phyloP scores from a whole-genome alignment of 2,113 vertebrate genomes.

The Tragelaphus imberbis region DNA sequence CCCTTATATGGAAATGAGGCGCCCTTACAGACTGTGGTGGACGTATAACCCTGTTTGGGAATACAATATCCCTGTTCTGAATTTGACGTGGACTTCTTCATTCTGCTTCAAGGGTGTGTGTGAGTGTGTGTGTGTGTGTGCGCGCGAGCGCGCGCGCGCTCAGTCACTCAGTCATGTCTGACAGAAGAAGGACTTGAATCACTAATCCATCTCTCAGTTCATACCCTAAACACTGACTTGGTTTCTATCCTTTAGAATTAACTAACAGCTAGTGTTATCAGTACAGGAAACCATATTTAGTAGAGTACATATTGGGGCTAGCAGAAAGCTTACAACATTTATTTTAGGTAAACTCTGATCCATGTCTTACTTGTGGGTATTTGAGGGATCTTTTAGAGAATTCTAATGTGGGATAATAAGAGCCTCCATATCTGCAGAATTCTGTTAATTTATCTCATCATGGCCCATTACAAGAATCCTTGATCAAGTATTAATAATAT shows the following conservation, averaged over 20 bases:
- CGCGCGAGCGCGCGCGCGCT: accelerated
- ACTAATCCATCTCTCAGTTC: not conserved
- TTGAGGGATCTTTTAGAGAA: not conserved
- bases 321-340: not conserved
- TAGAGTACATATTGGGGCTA: not conserved
- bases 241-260: not conserved
- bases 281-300: not conserved
- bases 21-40: not conserved
- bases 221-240: not conserved
- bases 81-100: not conserved
- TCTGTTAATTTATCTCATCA: not conserved
- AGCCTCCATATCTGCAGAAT: constrained; percentile 60
- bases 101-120: not conserved
- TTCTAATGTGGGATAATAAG: not conserved
- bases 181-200: not conserved
- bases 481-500: not conserved
- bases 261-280: not conserved
- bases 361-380: not conserved
- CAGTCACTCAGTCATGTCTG: not conserved
- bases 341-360: not conserved
- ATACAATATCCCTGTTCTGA: not conserved
- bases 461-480: not conserved
- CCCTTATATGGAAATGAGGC: not conserved
- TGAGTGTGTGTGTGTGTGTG: not conserved
- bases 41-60: not conserved